Percentiles rank a stretch among this genome's conserved stretches.
Evolutionary conservation across 1,140 invertebrate species (phyloP).

Genomic region (Drosophila sturtevanti): DNA sequence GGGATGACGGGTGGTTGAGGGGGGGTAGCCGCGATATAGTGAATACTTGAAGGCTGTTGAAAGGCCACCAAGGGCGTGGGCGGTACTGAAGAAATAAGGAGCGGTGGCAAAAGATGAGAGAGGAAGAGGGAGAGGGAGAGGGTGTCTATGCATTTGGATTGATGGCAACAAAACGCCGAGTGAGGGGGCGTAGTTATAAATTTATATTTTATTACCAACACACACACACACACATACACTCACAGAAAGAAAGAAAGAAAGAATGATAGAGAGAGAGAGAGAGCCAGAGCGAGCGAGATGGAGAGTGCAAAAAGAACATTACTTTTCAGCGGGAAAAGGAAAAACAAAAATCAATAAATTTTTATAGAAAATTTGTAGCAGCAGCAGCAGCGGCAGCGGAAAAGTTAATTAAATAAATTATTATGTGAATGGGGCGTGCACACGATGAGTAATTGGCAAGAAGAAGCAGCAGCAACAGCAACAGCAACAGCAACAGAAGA

Average conservation of each 20-base stretch:
- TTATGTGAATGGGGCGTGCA: slow-evolving; percentile 80
- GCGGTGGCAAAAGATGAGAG: background rate
- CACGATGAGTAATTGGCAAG: slow-evolving; percentile 80
- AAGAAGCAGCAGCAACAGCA: slow-evolving; percentile 38
- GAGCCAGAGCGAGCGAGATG: background rate
- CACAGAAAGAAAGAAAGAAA: slow-evolving; percentile 10
- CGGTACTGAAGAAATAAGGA: background rate
- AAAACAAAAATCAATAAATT: slow-evolving; percentile 69
- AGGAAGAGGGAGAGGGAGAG: background rate
- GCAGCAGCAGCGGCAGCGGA: slow-evolving; percentile 39
- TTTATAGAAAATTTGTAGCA: slow-evolving; percentile 76
- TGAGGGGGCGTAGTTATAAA: slow-evolving; percentile 62
- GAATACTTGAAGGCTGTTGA: slow-evolving; percentile 74
- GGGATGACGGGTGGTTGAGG: background rate
- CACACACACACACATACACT: slow-evolving; percentile 43
- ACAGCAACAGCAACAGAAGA: slow-evolving; percentile 12
- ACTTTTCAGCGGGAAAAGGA: slow-evolving; percentile 9
- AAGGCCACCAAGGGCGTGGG: slow-evolving; percentile 30
- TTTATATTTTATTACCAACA: slow-evolving; percentile 75
- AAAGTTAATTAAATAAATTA: slow-evolving; percentile 82
- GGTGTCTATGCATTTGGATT: slow-evolving; percentile 55
- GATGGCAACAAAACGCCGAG: slow-evolving; percentile 50
- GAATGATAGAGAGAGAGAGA: slow-evolving; percentile 4
- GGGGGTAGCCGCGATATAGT: slow-evolving; percentile 44
- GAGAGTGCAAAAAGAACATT: slow-evolving; percentile 51